phyloP scores from a whole-genome alignment of 2,888 invertebrate genomes.

The Microdon myrmicae region DNA sequence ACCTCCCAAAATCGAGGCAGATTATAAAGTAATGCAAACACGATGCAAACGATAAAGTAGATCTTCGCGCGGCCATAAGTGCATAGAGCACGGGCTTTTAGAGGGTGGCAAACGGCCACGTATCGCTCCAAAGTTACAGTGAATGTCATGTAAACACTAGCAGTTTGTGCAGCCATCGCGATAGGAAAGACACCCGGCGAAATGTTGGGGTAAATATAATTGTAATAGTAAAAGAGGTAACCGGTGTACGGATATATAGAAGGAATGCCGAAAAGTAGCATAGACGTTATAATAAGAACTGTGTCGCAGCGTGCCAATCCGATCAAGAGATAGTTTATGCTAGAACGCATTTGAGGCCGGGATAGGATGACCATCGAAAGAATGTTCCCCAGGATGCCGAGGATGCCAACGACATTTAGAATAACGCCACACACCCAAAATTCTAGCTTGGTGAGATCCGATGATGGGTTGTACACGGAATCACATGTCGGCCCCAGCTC shows the following conservation, averaged over 20 bases:
- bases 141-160: constrained; percentile 90
- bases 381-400: constrained; percentile 89
- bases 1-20: constrained; percentile 83
- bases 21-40: constrained; percentile 87
- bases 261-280: constrained; percentile 86
- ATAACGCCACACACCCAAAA: constrained; percentile 86
- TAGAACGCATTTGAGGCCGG: constrained; percentile 94
- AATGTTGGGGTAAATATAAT: constrained; percentile 81
- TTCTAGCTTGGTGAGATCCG: constrained; percentile 71
- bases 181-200: constrained; percentile 84
- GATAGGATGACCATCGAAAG: constrained; percentile 91
- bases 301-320: constrained; percentile 95
- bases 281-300: constrained; percentile 85
- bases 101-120: constrained; percentile 91
- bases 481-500: constrained; percentile 53
- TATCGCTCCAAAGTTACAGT: constrained; percentile 94
- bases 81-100: constrained; percentile 88
- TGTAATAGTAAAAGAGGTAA: constrained; percentile 79
- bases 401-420: constrained; percentile 81
- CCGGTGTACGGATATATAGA: constrained; percentile 87
- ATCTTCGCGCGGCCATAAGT: constrained; percentile 87
- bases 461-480: constrained; percentile 58
- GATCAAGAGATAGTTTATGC: constrained; percentile 93
- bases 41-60: constrained; percentile 83
- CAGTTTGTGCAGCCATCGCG: constrained; percentile 89